Evolutionary conservation across 2,113 vertebrate species (phyloP).

Genomic region (Gavia stellata): DNA sequence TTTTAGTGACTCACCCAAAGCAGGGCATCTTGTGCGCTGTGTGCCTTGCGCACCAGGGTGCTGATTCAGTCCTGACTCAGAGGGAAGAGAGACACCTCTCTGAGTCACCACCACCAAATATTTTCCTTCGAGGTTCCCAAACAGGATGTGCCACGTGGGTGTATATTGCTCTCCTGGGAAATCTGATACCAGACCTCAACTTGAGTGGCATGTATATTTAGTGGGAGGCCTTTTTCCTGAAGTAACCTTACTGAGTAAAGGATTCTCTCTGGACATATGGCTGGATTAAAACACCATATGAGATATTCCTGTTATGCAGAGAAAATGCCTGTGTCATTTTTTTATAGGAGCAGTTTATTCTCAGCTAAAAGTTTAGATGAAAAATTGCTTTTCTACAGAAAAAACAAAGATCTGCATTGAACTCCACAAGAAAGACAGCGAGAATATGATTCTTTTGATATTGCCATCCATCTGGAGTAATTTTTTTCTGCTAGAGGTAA

Average conservation of each 20-base stretch:
- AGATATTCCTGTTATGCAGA: background rate
- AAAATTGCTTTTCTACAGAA: background rate
- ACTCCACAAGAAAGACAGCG: background rate
- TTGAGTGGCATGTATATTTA: background rate
- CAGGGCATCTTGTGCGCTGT: background rate
- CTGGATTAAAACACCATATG: background rate
- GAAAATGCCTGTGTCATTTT: background rate
- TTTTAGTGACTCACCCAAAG: background rate
- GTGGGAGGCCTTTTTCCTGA: background rate
- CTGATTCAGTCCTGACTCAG: slow-evolving; percentile 23
- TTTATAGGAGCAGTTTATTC: background rate
- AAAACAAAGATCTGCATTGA: background rate
- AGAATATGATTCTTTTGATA: background rate
- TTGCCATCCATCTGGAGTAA: background rate
- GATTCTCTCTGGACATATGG: background rate
- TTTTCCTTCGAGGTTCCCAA: background rate
- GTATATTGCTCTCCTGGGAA: background rate
- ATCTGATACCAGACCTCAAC: background rate
- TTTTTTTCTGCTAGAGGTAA: background rate
- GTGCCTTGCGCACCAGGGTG: background rate
- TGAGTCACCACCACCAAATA: background rate
- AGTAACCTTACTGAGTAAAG: background rate
- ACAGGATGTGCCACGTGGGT: background rate
- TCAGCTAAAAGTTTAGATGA: background rate
- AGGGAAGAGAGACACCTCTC: background rate